Base-by-base conservation (phyloP, 1,140 invertebrate genomes). In the Melanaphis sacchari region DNA sequence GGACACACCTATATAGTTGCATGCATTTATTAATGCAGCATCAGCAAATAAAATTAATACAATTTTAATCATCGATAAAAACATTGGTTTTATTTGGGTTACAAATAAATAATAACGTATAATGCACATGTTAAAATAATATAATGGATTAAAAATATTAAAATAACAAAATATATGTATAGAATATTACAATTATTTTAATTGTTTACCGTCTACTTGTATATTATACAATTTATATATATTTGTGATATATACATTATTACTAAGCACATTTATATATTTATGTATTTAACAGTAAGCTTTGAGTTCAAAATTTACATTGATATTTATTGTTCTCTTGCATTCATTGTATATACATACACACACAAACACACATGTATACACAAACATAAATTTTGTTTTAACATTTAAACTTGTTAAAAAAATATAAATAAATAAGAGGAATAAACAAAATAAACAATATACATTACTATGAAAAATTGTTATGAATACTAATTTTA, bases 31-130 rank as follows among this genome's bases (percentile, higher is more conserved):
- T n/a, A 36, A 76, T 76, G 59, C 59, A 76, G 15, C 15, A n/a
- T 76, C 15, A 36, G 18, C n/a, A 52, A 54, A 59, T 41, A 90
- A 52, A n/a, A n/a, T n/a, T 21, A 38, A 90, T 18, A 90, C 36
- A 40, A 41, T 90, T 26, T 26, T 41, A 31, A 40, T 59, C 46
- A 26, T 90, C 26, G 88, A 90, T 54, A 91, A 81, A 91, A 91
- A 91, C 90, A 91, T 91, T 38, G 40, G 43, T 76, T 89, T 91
- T 91, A 91, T 91, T 91, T 91, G 26, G 41, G 41, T 92, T 84
- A 92, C 76, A 92, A 92, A 84, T 92, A 92, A 92, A 92, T 92
- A 91, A 91, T 91, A 81, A 90, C 59, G n/a, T 66, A 66, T 84
- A 84, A 92, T 92, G 91, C 81, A 84, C 91, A 92, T 52, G 43